A percentile compares a stretch with the other conserved stretches of the same genome.
These are phyloP conservation scores for Mamestra brassicae DNA, from an alignment of 2,888 invertebrate genomes.

Conservation along the genomic window DNA sequence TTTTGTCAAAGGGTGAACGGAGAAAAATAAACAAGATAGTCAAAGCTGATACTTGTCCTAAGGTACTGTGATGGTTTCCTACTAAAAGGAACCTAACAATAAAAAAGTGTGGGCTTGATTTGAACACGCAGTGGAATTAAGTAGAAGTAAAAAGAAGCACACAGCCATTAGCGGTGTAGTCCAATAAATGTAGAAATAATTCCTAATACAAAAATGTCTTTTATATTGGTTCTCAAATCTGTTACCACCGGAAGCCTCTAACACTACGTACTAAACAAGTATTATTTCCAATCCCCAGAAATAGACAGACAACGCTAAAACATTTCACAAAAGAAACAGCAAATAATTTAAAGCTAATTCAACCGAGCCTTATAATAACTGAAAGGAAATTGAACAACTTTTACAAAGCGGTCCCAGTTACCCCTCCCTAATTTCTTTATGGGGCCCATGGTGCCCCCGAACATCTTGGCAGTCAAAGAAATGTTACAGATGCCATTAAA, in stretches of 20 bases:
- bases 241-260: no score
- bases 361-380: conserved; percentile 21
- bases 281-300: not conserved
- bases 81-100: no score
- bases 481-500: conserved; percentile 35
- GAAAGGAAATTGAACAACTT: conserved; percentile 52
- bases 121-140: no score
- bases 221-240: not conserved
- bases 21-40: no score
- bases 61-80: no score
- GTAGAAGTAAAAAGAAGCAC: no score
- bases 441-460: conserved; percentile 12
- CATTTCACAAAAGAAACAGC: not conserved
- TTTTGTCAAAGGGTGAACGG: no score
- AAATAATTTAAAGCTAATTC: conserved; percentile 37
- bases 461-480: conserved; percentile 29
- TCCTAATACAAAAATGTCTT: not conserved
- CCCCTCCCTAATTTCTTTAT: conserved; percentile 44
- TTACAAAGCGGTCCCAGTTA: conserved; percentile 23
- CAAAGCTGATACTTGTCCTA: no score
- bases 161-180: no score
- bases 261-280: not conserved
- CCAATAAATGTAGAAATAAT: not conserved
- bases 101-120: no score
- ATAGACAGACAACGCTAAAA: not conserved